Conservation (phyloP, 2,888 invertebrate genomes). For the Chirona hameri region DNA sequence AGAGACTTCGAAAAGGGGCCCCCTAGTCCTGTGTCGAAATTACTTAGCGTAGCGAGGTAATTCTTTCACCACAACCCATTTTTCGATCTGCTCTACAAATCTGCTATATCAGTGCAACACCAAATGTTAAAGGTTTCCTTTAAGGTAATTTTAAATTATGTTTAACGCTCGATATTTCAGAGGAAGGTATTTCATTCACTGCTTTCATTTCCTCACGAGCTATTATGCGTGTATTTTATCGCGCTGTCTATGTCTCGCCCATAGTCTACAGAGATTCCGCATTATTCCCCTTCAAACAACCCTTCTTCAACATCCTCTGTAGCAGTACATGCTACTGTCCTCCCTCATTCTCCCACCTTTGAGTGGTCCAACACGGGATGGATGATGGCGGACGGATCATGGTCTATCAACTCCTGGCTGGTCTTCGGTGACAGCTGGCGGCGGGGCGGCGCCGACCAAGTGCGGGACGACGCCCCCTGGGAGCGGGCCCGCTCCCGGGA, state of each 20-base stretch:
- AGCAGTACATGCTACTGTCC: no score
- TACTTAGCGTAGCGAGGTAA: no score
- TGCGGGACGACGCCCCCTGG: not conserved
- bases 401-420: slow-evolving; percentile 44
- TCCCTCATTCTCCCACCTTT: not conserved
- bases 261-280: not conserved
- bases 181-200: not conserved
- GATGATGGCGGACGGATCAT: slow-evolving; percentile 45
- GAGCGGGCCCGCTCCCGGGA: not conserved
- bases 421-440: slow-evolving; percentile 33
- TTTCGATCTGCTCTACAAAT: no score
- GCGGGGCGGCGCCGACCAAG: not conserved
- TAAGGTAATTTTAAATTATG: not conserved
- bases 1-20: no score
- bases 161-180: not conserved
- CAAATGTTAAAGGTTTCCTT: no score
- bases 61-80: no score
- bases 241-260: not conserved
- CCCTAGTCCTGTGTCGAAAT: no score
- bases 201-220: not conserved
- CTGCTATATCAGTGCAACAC: no score
- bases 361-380: slow-evolving; percentile 9
- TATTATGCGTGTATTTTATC: no score
- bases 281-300: not conserved
- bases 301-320: not conserved